phyloP scores from a whole-genome alignment of 1,140 invertebrate genomes.

The Drosophila seguyi region DNA sequence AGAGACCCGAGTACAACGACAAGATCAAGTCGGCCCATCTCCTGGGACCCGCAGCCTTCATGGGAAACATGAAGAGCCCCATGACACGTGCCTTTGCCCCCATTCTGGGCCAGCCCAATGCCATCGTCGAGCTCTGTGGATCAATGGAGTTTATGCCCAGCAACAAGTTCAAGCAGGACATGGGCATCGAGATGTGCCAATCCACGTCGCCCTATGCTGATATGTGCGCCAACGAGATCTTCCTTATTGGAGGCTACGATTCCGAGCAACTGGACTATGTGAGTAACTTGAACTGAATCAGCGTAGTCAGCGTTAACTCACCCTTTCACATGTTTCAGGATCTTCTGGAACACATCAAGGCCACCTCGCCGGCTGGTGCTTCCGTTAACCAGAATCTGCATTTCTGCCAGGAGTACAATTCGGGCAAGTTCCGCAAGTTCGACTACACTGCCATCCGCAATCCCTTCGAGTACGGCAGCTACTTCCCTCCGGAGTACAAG shows the following conservation, averaged over 20 bases:
- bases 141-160: slow-evolving; percentile 87
- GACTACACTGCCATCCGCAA: slow-evolving; percentile 85
- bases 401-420: slow-evolving; percentile 85
- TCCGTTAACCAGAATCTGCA: slow-evolving; percentile 86
- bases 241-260: slow-evolving; percentile 86
- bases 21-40: slow-evolving; percentile 87
- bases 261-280: slow-evolving; percentile 83
- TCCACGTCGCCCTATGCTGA: slow-evolving; percentile 82
- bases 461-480: slow-evolving; percentile 85
- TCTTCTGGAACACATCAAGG: slow-evolving; percentile 79
- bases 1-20: slow-evolving; percentile 86
- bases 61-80: slow-evolving; percentile 83
- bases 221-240: slow-evolving; percentile 87
- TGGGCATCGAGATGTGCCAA: slow-evolving; percentile 86
- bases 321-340: slow-evolving; percentile 63
- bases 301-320: background rate
- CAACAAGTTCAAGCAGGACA: slow-evolving; percentile 84
- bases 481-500: slow-evolving; percentile 86
- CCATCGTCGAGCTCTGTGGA: slow-evolving; percentile 85
- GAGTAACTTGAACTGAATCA: slow-evolving; percentile 6
- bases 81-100: slow-evolving; percentile 75
- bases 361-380: slow-evolving; percentile 87
- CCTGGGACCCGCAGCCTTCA: slow-evolving; percentile 87
- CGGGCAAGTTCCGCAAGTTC: slow-evolving; percentile 83
- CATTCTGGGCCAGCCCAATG: slow-evolving; percentile 74